phyloP scores from a whole-genome alignment of 2,888 invertebrate genomes.

The Pemphredon lugubris region DNA sequence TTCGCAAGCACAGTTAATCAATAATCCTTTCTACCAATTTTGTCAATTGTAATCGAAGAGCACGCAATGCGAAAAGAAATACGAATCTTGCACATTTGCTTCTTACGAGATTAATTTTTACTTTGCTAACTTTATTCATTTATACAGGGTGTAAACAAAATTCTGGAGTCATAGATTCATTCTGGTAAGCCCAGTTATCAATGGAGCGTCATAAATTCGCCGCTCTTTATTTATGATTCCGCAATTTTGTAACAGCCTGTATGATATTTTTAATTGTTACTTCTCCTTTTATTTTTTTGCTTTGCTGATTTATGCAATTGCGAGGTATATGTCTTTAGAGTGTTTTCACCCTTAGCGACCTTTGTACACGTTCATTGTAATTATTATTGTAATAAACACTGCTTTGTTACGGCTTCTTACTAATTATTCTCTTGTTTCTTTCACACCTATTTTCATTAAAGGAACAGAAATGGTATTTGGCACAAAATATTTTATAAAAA shows the following conservation, averaged over 20 bases:
- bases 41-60: no score
- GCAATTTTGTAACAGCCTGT: no score
- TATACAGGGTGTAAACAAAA: no score
- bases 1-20: no score
- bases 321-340: slow-evolving; percentile 33
- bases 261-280: slow-evolving; percentile 15
- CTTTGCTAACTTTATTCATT: slow-evolving; percentile 17
- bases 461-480: background rate
- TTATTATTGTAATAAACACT: slow-evolving; percentile 54
- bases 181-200: no score
- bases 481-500: no score
- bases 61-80: slow-evolving; percentile 4
- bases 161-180: no score
- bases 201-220: no score
- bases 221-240: no score
- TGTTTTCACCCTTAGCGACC: slow-evolving; percentile 45
- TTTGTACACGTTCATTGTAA: slow-evolving; percentile 54
- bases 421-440: slow-evolving; percentile 49
- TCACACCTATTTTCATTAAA: slow-evolving; percentile 23
- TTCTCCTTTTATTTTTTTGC: slow-evolving; percentile 9
- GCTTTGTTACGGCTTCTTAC: slow-evolving; percentile 37
- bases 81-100: slow-evolving; percentile 8
- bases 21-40: no score
- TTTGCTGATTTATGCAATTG: slow-evolving; percentile 9
- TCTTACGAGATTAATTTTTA: slow-evolving; percentile 9